Evolutionary conservation across 2,797 vertebrate species (phyloP), one percentile per base, ranked within the genome.

Genomic region (Odontamblyopus rebecca): DNA sequence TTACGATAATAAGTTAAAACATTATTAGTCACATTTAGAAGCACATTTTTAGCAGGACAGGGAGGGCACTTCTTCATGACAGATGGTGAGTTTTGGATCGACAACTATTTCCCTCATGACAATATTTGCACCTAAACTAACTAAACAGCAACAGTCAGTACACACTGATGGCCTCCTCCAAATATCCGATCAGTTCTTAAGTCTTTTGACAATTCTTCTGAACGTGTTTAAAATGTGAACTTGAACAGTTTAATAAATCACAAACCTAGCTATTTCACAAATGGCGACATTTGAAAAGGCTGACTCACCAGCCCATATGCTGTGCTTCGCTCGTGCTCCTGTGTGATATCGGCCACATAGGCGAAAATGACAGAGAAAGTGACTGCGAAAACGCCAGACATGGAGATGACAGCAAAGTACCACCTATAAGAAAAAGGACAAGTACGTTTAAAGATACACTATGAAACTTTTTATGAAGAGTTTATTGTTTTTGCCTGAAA

Each of bases 361-460:
- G 96, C 96, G 89, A 97, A 97, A 76, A 97, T 96, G 76, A 96
- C 96, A 0, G 96, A 97, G 73, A 97, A 97, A 3, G 96, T 97
- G 82, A 97, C 96, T 8, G 96, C 95, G 76, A 97, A 97, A 74
- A 97, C 96, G 9, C 96, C 96, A 0, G 96, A 97, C 95, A 97
- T 95, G 67, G 96, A 97, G 86, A 97, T 97, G 77, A 97, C 96
- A 1, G 96, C 96, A 88, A 97, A 97, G 81, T 97, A 97, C 96
- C 96, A 97, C 96, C 96, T 97, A 89, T 1, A 79, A 67, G 51
- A n/a, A 48, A 29, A 26, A 62, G 61, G 7, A 62, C 53, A 23
- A 3, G 2, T 23, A 56, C 1, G 27, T 57, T 57, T 9, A 57
- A 26, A 57, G 54, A 48, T 48, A 1, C 1, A 48, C 44, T 44